Evolutionary conservation across 30 jellyfish, hydroid and myxozoan species (phyloP).

Genomic region (Clytia hemisphaerica): DNA sequence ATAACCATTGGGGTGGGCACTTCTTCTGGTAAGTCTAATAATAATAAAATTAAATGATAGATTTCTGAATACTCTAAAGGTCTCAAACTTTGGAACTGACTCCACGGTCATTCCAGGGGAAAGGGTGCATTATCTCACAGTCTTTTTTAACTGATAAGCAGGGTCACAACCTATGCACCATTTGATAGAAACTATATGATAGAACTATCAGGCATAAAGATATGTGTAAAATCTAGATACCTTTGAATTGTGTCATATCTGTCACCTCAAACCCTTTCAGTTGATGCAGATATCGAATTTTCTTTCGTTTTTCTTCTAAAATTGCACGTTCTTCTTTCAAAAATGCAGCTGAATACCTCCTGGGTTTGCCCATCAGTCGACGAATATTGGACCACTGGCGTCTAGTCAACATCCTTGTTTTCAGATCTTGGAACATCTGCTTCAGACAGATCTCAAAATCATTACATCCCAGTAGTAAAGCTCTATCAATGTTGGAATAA

Average conservation of each 20-base stretch:
- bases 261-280: constrained; percentile 32
- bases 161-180: not conserved
- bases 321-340: constrained; percentile 76
- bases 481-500: constrained; percentile 89
- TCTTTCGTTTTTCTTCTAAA: constrained; percentile 70
- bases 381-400: constrained; percentile 87
- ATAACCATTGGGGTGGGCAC: constrained; percentile 89
- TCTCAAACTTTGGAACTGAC: too few relatives aligned
- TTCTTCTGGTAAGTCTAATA: constrained; percentile 94
- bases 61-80: too few relatives aligned
- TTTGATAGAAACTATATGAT: not conserved
- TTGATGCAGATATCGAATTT: constrained; percentile 81
- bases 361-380: constrained; percentile 96
- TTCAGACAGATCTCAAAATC: constrained; percentile 74
- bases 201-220: not conserved
- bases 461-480: constrained; percentile 83
- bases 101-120: too few relatives aligned
- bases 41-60: too few relatives aligned
- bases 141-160: not conserved
- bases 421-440: constrained; percentile 73
- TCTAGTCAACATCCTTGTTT: constrained; percentile 62
- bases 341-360: constrained; percentile 97
- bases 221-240: not conserved
- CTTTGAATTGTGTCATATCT: constrained; percentile 36
- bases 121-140: not conserved